Evolutionary conservation across 2,888 invertebrate species (phyloP).

Genomic region (Pristionchus exspectatus): DNA sequence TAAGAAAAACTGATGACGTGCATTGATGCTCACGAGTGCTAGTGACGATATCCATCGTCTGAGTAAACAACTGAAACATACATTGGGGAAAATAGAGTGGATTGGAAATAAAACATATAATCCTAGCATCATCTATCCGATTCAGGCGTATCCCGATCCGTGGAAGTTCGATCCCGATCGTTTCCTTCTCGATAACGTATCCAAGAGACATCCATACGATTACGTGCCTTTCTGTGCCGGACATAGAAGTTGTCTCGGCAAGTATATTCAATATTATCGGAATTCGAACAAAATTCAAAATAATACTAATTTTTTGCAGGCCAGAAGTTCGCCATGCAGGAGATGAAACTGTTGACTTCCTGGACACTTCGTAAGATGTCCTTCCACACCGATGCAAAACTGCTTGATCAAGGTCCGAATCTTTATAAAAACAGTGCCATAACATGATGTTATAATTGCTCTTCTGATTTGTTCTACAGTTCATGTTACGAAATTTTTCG

Average conservation of each 20-base stretch:
- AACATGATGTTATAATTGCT: neutral
- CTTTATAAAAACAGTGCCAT: too few species aligned
- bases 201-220: constrained; percentile 56
- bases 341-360: constrained; percentile 79
- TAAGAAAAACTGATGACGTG: constrained; percentile 18
- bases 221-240: constrained; percentile 61
- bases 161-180: constrained; percentile 79
- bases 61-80: neutral
- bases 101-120: neutral
- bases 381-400: constrained; percentile 75
- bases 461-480: neutral
- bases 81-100: neutral
- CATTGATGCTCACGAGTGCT: neutral
- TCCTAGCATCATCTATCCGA: constrained; percentile 39
- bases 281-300: neutral
- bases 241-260: constrained; percentile 60
- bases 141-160: constrained; percentile 79
- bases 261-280: neutral
- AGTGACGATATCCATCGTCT: neutral
- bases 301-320: constrained; percentile 67
- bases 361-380: constrained; percentile 77
- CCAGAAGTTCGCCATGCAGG: constrained; percentile 80
- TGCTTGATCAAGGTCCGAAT: constrained; percentile 67
- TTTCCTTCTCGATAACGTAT: constrained; percentile 77
- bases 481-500: neutral